Percentiles rank a stretch among this genome's conserved stretches.
Evolutionary conservation across 2,113 vertebrate genomes (phyloP).

Genomic region (Herpailurus yagouaroundi): DNA sequence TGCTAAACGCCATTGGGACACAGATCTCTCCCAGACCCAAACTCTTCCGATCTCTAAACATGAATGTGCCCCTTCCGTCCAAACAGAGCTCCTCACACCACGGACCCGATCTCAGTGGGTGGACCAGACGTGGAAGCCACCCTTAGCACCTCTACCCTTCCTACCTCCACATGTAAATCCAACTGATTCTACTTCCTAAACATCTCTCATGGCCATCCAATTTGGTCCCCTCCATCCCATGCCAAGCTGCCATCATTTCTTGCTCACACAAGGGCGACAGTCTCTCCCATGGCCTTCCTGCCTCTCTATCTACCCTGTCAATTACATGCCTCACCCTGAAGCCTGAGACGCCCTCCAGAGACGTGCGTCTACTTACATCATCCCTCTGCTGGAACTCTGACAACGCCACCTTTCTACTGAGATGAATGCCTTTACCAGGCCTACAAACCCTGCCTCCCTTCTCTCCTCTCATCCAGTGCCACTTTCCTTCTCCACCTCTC

Average conservation of each 20-base stretch:
- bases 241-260: neutral
- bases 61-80: neutral
- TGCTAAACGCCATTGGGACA: neutral
- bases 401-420: too few relatives aligned
- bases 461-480: neutral
- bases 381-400: neutral
- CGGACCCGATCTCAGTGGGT: fast-evolving
- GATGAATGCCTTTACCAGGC: neutral
- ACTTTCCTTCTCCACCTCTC: neutral
- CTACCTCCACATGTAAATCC: neutral
- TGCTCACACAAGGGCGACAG: neutral
- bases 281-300: neutral
- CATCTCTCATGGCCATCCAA: neutral
- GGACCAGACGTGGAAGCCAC: neutral
- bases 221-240: neutral
- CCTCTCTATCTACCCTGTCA: neutral
- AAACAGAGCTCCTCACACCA: neutral
- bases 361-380: neutral
- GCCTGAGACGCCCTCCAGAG: neutral
- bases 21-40: neutral
- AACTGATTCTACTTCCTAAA: too few relatives aligned
- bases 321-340: neutral
- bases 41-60: neutral
- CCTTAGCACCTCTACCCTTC: neutral
- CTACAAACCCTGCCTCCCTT: neutral